phyloP scores from a whole-genome alignment of 2,797 vertebrate genomes.

The Artibeus jamaicensis region DNA sequence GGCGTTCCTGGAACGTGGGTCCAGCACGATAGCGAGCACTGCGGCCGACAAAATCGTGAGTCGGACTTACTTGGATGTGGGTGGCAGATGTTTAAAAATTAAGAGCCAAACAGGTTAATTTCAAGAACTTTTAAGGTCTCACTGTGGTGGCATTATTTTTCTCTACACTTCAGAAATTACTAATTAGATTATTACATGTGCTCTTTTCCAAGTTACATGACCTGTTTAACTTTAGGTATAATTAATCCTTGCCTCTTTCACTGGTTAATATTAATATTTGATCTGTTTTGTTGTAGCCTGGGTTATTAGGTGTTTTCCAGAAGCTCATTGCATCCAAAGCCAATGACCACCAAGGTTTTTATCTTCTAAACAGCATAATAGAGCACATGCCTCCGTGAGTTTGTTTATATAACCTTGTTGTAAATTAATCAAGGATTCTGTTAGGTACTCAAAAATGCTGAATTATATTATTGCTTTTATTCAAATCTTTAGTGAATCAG shows the following conservation, averaged over 20 bases:
- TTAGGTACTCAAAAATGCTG: not conserved
- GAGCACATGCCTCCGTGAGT: constrained; percentile 98
- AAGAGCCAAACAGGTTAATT: not conserved
- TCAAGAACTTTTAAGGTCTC: not conserved
- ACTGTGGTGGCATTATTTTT: not conserved
- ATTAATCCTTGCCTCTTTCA: not conserved
- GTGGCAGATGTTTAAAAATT: not conserved
- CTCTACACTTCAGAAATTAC: not conserved
- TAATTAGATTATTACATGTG: not conserved
- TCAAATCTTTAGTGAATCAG: constrained; percentile 88
- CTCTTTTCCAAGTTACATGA: not conserved
- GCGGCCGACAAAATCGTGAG: constrained; percentile 97
- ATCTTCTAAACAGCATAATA: constrained; percentile 97
- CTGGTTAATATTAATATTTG: not conserved
- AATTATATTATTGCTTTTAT: constrained; percentile 55
- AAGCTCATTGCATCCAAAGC: constrained; percentile 98
- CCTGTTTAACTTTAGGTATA: not conserved
- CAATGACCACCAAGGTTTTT: constrained; percentile 99
- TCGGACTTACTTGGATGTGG: constrained; percentile 30
- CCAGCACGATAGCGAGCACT: constrained; percentile 88
- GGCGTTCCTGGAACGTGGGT: constrained; percentile 94
- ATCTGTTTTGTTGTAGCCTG: constrained; percentile 86
- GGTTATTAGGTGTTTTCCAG: constrained; percentile 97
- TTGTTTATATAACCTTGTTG: not conserved
- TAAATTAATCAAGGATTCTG: not conserved